Conservation (phyloP, 2,797 vertebrate genomes). For the Sebastes baramenuke region DNA sequence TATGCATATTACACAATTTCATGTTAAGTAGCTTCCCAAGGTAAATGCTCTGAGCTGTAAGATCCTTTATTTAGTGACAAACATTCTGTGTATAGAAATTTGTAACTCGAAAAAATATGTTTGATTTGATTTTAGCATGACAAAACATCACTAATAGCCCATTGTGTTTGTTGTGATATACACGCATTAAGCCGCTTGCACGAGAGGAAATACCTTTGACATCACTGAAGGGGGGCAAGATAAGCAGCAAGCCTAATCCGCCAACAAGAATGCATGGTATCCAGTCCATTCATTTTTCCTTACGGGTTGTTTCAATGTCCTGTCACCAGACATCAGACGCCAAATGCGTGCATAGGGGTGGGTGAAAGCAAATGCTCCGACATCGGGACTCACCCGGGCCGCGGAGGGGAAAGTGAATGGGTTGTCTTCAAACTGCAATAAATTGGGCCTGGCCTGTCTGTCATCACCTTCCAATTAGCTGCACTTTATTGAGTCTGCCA, state of each 20-base stretch:
- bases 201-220: slow-evolving; percentile 25
- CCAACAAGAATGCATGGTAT: slow-evolving; percentile 40
- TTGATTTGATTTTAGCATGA: background rate
- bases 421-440: slow-evolving; percentile 75
- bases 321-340: slow-evolving; percentile 48
- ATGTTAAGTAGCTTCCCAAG: background rate
- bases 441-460: slow-evolving; percentile 77
- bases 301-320: slow-evolving; percentile 26
- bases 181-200: slow-evolving; percentile 9
- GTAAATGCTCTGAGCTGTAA: background rate
- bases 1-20: slow-evolving; percentile 14
- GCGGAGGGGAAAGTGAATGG: slow-evolving; percentile 63
- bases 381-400: slow-evolving; percentile 62
- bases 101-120: background rate
- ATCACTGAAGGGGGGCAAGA: slow-evolving; percentile 13
- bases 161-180: slow-evolving; percentile 1
- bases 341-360: slow-evolving; percentile 38
- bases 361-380: slow-evolving; percentile 29
- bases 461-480: slow-evolving; percentile 86
- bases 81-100: background rate
- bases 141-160: background rate
- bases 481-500: slow-evolving; percentile 80
- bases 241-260: slow-evolving; percentile 1
- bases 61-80: background rate
- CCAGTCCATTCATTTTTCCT: slow-evolving; percentile 27